Evolutionary conservation across 2,113 vertebrate species (phyloP), one percentile per base, ranked within the genome.

Genomic region (Grammomys dolichurus): DNA sequence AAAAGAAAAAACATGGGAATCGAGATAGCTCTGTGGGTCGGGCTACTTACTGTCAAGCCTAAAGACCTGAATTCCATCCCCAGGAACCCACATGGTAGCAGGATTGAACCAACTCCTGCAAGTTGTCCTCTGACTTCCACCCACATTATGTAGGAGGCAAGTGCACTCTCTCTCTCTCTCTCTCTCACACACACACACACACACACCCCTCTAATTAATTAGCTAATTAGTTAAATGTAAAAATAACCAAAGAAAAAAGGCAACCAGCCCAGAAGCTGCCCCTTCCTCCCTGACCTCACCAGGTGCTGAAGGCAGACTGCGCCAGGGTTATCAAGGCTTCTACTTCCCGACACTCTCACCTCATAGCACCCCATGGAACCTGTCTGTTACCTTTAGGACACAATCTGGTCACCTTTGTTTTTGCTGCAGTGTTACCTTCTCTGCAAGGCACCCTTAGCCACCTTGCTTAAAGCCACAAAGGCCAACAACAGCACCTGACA

Each of bases 381-480:
- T 58, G 43, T 22, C 36, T 17, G 17, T 40, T 86, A 22, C 69
- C 31, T 90, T 77, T 82, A 20, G 6, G 7, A 86, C 33, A 60
- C 58, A 86, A n/a, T 20, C 11, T 76, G 24, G 1, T 72, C 87
- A 73, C 46, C 91, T 77, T 36, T 13, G 2, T 5, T 14, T 67
- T 85, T 72, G 22, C 48, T 80, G 54, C 73, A 33, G 65, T 22
- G 31, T 31, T 46, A 85, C 43, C 48, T 84, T 93, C 75, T 94
- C 31, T 14, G 67, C 13, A 28, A 87, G 77, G 31, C 11, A 33
- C 69, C 65, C 31, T 78, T 78, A 19, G 80, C 58, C 22, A 87
- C 9, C 69, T 89, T 89, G 40, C 28, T 78, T 90, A 72, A 91
- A 95, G 82, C 5, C 82, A 46, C 70, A 69, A 94, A 43, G 24